phyloP scores from a whole-genome alignment of 2,113 vertebrate genomes.

The Vulpes ferrilata region DNA sequence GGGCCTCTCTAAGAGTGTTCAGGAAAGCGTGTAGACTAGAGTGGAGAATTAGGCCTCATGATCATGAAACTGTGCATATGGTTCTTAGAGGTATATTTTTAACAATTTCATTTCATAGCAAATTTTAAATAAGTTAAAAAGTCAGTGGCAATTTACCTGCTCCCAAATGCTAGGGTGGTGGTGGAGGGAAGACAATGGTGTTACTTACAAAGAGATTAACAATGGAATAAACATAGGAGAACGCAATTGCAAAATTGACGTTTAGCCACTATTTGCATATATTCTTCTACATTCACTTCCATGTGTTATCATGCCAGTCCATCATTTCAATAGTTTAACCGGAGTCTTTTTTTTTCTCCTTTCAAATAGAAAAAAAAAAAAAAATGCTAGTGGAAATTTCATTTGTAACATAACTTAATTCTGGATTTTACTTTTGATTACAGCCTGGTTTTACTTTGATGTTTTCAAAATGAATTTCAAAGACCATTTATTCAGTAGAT shows the following conservation, averaged over 20 bases:
- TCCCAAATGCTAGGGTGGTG: not conserved
- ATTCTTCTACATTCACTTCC: not conserved
- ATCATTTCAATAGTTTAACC: conserved; percentile 69
- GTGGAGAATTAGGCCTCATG: not conserved
- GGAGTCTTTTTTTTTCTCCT: conserved; percentile 40
- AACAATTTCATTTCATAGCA: not conserved
- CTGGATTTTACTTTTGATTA: conserved; percentile 86
- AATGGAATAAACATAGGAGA: not conserved
- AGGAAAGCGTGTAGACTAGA: not conserved
- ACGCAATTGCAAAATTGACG: conserved; percentile 11
- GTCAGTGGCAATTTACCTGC: fast-evolving
- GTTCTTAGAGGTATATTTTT: not conserved
- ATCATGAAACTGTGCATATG: not conserved
- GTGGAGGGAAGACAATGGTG: not conserved
- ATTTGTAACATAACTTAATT: conserved; percentile 83
- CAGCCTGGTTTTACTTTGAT: conserved; percentile 84
- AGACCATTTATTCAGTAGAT: conserved; percentile 88
- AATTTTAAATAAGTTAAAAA: not conserved
- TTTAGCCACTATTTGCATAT: not conserved
- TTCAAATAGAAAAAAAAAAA: conserved; percentile 71
- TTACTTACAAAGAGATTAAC: not conserved
- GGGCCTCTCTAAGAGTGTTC: not conserved
- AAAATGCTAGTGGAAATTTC: conserved; percentile 79
- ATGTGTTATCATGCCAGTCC: conserved; percentile 21
- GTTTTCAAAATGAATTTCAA: conserved; percentile 88